Conservation (phyloP, 2,797 vertebrate genomes). For the Sebastiscus tertius region DNA sequence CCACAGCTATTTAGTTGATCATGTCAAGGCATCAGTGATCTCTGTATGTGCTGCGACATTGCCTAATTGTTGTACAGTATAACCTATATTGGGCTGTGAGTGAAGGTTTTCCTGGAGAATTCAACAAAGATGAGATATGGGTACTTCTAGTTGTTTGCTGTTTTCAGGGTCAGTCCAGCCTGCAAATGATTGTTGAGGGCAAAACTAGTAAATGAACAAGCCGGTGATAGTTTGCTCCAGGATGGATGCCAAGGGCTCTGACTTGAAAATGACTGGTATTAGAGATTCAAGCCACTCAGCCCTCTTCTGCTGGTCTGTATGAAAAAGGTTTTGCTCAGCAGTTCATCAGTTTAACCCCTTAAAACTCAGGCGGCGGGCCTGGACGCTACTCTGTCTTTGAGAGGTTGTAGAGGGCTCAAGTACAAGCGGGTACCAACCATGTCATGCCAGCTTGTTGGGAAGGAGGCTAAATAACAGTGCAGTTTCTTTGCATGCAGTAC, state of each 20-base stretch:
- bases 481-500: too few species aligned
- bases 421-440: too few species aligned
- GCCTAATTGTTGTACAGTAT: too few species aligned
- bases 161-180: neutral
- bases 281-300: neutral
- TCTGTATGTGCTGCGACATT: neutral
- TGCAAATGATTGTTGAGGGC: neutral
- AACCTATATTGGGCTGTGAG: neutral
- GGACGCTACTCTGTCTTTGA: too few species aligned
- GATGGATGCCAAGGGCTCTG: neutral
- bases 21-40: neutral
- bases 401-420: too few species aligned
- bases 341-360: neutral
- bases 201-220: neutral
- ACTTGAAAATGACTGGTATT: neutral
- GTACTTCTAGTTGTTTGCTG: neutral
- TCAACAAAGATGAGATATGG: neutral
- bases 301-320: neutral
- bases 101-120: neutral
- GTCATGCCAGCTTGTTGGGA: too few species aligned
- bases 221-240: neutral
- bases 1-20: neutral
- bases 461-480: too few species aligned
- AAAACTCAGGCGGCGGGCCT: too few species aligned
- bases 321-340: conserved; percentile 4